Evolutionary conservation across 2,888 invertebrate species (phyloP).

Genomic region (Globia sparganii): DNA sequence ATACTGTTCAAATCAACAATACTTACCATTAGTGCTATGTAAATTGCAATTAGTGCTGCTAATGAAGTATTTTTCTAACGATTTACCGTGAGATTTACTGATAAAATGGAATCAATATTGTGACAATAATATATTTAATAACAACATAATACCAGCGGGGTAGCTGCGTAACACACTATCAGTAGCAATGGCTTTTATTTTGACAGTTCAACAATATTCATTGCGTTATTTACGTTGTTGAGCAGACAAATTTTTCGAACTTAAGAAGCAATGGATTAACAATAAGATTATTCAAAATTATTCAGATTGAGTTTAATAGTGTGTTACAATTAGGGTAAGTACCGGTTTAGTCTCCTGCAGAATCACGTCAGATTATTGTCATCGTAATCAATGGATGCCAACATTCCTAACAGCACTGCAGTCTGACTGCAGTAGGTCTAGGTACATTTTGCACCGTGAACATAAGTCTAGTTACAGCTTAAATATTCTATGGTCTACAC

Average conservation of each 20-base stretch:
- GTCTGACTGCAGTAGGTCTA: neutral
- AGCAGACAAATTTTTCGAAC: neutral
- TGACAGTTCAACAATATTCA: neutral
- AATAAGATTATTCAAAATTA: neutral
- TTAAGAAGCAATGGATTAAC: neutral
- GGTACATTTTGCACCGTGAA: neutral
- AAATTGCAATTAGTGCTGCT: neutral
- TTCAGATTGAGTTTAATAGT: neutral
- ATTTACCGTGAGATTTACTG: neutral
- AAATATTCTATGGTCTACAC: too few relatives aligned
- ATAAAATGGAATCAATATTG: neutral
- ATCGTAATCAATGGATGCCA: neutral
- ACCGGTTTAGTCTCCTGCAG: neutral
- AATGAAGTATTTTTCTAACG: neutral
- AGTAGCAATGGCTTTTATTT: neutral
- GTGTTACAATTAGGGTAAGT: neutral
- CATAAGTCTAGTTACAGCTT: too few relatives aligned
- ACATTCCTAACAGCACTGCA: conserved; percentile 13
- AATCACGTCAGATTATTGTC: conserved; percentile 16
- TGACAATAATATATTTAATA: neutral
- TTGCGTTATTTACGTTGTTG: neutral
- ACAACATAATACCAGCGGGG: neutral
- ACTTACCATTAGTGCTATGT: too few relatives aligned
- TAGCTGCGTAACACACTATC: neutral
- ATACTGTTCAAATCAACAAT: conserved; percentile 8